These are phyloP conservation scores for Megalonaias nervosa DNA, from an alignment of 1,140 invertebrate species.

Conservation along the genomic window DNA sequence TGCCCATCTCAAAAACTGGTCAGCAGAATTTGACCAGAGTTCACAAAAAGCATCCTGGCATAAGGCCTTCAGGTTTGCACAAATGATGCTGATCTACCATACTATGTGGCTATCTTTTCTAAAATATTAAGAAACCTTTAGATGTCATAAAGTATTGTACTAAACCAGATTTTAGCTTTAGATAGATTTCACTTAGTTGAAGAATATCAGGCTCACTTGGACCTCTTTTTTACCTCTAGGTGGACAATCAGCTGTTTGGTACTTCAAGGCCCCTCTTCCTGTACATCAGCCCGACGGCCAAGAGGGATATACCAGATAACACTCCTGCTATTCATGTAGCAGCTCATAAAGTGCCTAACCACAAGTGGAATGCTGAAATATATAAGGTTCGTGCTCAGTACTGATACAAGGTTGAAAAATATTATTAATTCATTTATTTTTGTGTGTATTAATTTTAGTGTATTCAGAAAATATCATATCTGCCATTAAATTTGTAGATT, in stretches of 20 bases:
- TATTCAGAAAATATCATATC: conserved; percentile 15
- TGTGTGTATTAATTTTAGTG: background rate
- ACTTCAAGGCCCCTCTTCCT: conserved; percentile 87
- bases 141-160: no score
- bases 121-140: no score
- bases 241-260: conserved; percentile 91
- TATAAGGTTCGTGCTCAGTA: conserved; percentile 75
- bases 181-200: no score
- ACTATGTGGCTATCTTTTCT: no score
- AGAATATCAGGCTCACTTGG: no score
- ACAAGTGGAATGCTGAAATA: conserved; percentile 83
- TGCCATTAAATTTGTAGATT: conserved; percentile 23
- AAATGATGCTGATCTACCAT: no score
- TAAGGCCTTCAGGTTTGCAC: no score
- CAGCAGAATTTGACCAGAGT: no score
- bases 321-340: conserved; percentile 72
- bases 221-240: conserved; percentile 52
- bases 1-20: no score
- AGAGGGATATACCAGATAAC: conserved; percentile 56
- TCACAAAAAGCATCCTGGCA: no score
- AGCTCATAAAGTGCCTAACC: conserved; percentile 76
- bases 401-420: background rate
- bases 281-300: conserved; percentile 75
- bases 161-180: no score
- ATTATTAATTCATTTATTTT: background rate